Conservation (phyloP, 2,113 vertebrate species). For the Diadophis punctatus region DNA sequence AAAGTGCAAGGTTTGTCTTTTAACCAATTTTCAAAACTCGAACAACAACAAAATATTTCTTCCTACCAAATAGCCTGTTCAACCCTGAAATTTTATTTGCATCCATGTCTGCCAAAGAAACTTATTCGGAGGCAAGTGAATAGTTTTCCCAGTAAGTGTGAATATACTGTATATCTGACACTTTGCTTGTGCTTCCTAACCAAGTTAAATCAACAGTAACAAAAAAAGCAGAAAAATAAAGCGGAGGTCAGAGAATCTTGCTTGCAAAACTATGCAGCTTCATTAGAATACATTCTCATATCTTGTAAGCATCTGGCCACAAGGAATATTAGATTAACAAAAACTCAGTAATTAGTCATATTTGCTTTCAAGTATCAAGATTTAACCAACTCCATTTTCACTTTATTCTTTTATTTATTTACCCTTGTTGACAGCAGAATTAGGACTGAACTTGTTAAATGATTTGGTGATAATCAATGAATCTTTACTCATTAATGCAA, state of each 20-base stretch:
- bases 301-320: neutral
- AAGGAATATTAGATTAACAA: neutral
- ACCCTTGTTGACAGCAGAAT: neutral
- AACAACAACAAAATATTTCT: neutral
- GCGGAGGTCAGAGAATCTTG: neutral
- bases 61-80: conserved; percentile 3
- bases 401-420: neutral
- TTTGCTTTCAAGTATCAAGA: neutral
- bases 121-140: neutral
- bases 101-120: conserved; percentile 14
- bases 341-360: neutral
- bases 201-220: neutral
- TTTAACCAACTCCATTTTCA: neutral
- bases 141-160: neutral
- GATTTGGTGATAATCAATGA: neutral
- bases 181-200: neutral
- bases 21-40: conserved; percentile 36
- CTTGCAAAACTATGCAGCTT: neutral
- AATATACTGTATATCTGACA: neutral
- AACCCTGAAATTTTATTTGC: conserved; percentile 41
- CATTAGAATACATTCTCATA: neutral
- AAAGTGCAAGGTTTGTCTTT: conserved; percentile 24
- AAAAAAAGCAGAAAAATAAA: neutral
- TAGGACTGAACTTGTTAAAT: neutral
- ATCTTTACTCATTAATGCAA: neutral